Conservation (phyloP, 1,140 invertebrate genomes). For the Drosophila nannoptera region DNA sequence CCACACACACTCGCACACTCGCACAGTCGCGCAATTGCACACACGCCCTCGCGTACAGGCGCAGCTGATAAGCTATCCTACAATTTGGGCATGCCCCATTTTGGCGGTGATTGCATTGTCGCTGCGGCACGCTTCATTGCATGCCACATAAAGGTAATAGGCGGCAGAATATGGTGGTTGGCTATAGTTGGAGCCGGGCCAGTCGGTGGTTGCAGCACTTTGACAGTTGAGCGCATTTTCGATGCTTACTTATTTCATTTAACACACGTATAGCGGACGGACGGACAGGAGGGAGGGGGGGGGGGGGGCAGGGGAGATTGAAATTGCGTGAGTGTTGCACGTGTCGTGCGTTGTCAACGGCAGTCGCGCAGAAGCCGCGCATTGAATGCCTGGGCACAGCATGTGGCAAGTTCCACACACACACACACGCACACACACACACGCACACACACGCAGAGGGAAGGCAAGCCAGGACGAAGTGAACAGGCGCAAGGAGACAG, state of each 20-base stretch:
- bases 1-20: slow-evolving; percentile 18
- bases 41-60: slow-evolving; percentile 8
- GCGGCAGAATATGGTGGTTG: slow-evolving; percentile 6
- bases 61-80: slow-evolving; percentile 47
- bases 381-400: slow-evolving; percentile 49
- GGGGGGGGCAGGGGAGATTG: slow-evolving; percentile 1
- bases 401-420: slow-evolving; percentile 39
- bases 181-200: slow-evolving; percentile 17
- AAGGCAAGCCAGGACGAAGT: slow-evolving; percentile 25
- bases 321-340: slow-evolving; percentile 53
- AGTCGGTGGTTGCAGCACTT: slow-evolving; percentile 47
- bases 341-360: slow-evolving; percentile 56
- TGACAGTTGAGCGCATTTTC: slow-evolving; percentile 74
- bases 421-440: slow-evolving; percentile 1
- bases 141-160: slow-evolving; percentile 42
- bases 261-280: slow-evolving; percentile 10
- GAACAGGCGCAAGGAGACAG: slow-evolving; percentile 28
- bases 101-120: slow-evolving; percentile 46
- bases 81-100: slow-evolving; percentile 54
- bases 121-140: slow-evolving; percentile 54
- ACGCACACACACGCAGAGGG: neutral
- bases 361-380: slow-evolving; percentile 38
- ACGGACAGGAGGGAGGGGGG: slow-evolving; percentile 1
- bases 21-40: no score
- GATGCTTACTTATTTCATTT: slow-evolving; percentile 60